Conservation (phyloP, 1,140 invertebrate genomes). For the Mycetomoellerius zeteki region DNA sequence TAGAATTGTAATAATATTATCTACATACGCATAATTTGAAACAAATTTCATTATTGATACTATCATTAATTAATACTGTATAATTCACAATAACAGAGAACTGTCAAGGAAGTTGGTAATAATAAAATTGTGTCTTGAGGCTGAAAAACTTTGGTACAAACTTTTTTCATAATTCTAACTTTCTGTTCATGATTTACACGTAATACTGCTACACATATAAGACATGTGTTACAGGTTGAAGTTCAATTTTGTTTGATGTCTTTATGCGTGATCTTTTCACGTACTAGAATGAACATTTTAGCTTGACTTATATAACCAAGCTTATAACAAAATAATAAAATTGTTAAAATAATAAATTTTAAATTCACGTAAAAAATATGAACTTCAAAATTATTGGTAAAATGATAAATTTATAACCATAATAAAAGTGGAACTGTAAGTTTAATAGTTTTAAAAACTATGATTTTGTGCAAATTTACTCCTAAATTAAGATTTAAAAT, state of each 20-base stretch:
- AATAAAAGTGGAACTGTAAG: not conserved
- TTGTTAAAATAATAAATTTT: not conserved
- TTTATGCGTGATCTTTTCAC: not conserved
- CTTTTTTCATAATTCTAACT: conserved; percentile 35
- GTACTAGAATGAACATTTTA: not conserved
- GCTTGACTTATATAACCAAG: too few species aligned
- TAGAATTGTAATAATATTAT: not conserved
- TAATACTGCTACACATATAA: not conserved
- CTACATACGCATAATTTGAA: not conserved
- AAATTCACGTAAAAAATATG: not conserved
- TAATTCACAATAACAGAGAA: not conserved
- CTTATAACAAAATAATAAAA: conserved; percentile 5
- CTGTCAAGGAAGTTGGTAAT: conserved; percentile 21
- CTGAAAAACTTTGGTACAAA: not conserved
- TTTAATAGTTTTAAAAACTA: too few species aligned
- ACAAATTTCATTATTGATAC: not conserved
- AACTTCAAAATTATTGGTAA: not conserved
- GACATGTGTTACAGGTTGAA: not conserved
- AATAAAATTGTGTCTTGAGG: conserved; percentile 5
- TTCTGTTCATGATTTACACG: conserved; percentile 14
- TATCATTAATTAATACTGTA: conserved; percentile 20
- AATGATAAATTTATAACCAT: not conserved
- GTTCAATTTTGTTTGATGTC: not conserved
- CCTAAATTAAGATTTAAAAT: not conserved
- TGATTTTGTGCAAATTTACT: not conserved